Base-by-base conservation (phyloP, 2,888 invertebrate species). In the Himalopsyche kuldschensis region DNA sequence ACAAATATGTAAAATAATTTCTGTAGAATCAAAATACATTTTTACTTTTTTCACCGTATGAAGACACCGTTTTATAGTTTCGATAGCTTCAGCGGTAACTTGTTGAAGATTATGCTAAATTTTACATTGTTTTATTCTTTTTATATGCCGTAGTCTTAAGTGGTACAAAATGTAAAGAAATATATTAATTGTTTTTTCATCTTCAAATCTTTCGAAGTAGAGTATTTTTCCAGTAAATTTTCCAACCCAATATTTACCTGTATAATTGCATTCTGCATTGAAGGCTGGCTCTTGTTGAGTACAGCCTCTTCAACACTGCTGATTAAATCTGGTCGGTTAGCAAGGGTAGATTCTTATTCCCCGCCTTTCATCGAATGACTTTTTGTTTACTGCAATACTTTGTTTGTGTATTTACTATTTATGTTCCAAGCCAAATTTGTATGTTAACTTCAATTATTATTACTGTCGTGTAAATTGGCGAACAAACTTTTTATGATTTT, bases 281-380 rank as follows among this genome's bases (percentile, higher is more conserved):
- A 77, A 83, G 63, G 79, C 48, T 30, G 35, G 82, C 78, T 63
- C 80, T 75, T 41, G 46, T 77, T 48, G 75, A 82, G 82, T 79
- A 79, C 41, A 79, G 83, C 83, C 81, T 83, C 85, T 85, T 79
- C 79, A 85, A 85, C 83, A 83, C 85, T 83, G 82, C 83, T 83
- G 85, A 85, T 85, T 85, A 85, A 85, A 83, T 83, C 83, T 63
- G 78, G 76, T 79, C 80, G 80, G 48, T 63, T 79, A 31, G 84
- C 48, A 78, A 78, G 78, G 47, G 48, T 32, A 78, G 30, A 47
- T 32, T 30, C 78, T 78, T 75, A 41, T 27, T 27, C 24, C 41
- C 69, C 11, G 69, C 41, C n/a, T 80, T 69, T 63, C 79, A 69
- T 63, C 79, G 35, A 80, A 47, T 32, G 80, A 80, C 80, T 80